These are phyloP conservation scores for Sylvicola cinctus DNA, from an alignment of 2,888 invertebrate species.

Conservation along the genomic window DNA sequence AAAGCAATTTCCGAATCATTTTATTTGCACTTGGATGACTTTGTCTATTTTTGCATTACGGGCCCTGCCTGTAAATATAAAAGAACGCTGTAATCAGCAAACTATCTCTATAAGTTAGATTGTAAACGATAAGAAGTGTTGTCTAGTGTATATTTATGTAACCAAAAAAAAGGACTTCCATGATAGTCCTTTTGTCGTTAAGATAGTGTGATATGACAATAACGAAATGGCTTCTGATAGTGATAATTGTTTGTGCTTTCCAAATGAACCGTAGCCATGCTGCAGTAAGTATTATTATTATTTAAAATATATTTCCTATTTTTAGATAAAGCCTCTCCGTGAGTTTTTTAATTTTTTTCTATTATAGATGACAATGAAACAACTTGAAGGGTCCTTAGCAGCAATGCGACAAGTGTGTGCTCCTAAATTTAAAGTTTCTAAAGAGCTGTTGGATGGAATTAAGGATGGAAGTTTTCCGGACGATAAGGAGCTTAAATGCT, in stretches of 20 bases:
- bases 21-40: too few relatives aligned
- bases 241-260: background rate
- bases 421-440: slow-evolving; percentile 17
- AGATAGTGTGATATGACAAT: too few relatives aligned
- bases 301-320: background rate
- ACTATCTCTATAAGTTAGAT: too few relatives aligned
- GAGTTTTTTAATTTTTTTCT: background rate
- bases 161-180: too few relatives aligned
- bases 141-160: too few relatives aligned
- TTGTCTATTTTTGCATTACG: too few relatives aligned
- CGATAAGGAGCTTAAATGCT: slow-evolving; percentile 17
- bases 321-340: background rate
- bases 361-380: slow-evolving; percentile 17
- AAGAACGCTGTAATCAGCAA: too few relatives aligned
- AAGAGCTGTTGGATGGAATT: slow-evolving; percentile 14
- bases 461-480: slow-evolving; percentile 16
- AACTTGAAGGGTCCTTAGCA: slow-evolving; percentile 18
- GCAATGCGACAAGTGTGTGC: slow-evolving; percentile 21
- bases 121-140: too few relatives aligned
- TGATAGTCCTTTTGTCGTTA: too few relatives aligned
- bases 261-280: background rate
- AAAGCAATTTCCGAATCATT: too few relatives aligned
- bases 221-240: background rate
- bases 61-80: too few relatives aligned
- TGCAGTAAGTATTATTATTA: slow-evolving; percentile 1